Percentiles rank a stretch among this genome's conserved stretches.
These are phyloP conservation scores for Trachythela sp. DNA, from an alignment of 64 coral and sea anemone species.

Conservation along the genomic window DNA sequence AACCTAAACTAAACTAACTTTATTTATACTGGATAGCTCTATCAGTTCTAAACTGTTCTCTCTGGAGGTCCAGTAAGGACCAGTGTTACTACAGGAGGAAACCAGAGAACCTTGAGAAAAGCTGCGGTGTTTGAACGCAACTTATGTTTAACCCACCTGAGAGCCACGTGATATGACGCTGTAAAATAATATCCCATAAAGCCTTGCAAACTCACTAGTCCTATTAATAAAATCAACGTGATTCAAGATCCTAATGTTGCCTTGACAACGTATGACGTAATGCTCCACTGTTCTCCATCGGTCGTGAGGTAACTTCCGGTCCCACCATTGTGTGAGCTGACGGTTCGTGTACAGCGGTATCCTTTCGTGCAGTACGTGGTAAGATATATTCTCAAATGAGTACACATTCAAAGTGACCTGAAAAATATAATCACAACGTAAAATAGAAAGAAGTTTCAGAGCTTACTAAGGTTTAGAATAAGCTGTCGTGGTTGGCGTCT, in stretches of 20 bases:
- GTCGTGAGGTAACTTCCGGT: conserved; percentile 64
- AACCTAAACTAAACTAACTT: too few species aligned
- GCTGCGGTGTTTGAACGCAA: too few species aligned
- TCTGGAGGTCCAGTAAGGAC: too few species aligned
- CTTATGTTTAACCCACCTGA: conserved; percentile 74
- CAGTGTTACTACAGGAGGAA: too few species aligned
- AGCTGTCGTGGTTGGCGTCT: too few species aligned
- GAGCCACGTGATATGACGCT: conserved; percentile 93
- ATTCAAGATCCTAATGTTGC: conserved; percentile 68
- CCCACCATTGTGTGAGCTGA: conserved; percentile 85
- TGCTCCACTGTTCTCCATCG: conserved; percentile 86
- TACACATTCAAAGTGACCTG: conserved; percentile 78
- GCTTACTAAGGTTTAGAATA: neutral
- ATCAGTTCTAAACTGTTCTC: too few species aligned
- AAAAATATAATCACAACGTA: neutral
- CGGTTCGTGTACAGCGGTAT: conserved; percentile 80
- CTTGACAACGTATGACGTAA: conserved; percentile 82
- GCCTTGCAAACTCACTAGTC: conserved; percentile 90
- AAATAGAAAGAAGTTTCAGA: neutral
- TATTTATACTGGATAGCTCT: too few species aligned
- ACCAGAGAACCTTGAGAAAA: too few species aligned
- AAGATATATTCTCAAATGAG: conserved; percentile 87
- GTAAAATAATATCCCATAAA: conserved; percentile 97
- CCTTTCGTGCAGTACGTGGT: conserved; percentile 85
- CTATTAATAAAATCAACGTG: conserved; percentile 81